Evolutionary conservation across 2,888 invertebrate genomes (phyloP), one percentile per base, ranked within the genome.

Genomic region (Ctenicera cuprea): DNA sequence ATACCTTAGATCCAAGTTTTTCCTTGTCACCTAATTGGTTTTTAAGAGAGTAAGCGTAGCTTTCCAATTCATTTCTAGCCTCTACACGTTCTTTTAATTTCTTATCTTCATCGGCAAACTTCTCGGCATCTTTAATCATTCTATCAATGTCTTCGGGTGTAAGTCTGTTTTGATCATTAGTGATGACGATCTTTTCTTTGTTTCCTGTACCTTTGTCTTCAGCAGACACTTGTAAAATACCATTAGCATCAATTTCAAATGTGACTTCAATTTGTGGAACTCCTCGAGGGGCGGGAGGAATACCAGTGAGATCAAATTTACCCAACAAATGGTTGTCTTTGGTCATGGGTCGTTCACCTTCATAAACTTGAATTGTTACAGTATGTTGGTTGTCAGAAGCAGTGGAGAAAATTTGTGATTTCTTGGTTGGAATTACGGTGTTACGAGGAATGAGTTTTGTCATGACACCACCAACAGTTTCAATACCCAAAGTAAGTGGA

Each of bases 401-500:
- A 0, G 99, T 99, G 0, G 98, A 98, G 93, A 99, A 99, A 86
- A 99, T 97, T 88, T 99, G 99, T 0, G 97, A 97, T 87, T 99
- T 99, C 90, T 99, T 99, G 66, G 99, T 99, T 33, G 99, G 99
- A 84, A 99, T 99, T 77, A 98, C 98, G 26, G 99, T 99, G 91
- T 99, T 99, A 82, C 99, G 91, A 67, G 97, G 95, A 86, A 99
- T 99, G 68, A 99, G 91, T 87, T 98, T 99, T 81, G 99, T 99
- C 99, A 99, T 99, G 33, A 99, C 99, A 80, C 99, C 99, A 77
- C 99, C 99, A 61, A 99, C 98, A 48, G 99, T 99, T 89, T 99
- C 99, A 85, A 99, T 99, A 88, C 99, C 99, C 93, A 99, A 93
- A 78, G 99, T 99, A 78, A 99, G 91, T 80, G 99, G 99, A 87